phyloP scores from a whole-genome alignment of 2,113 vertebrate genomes.

The Pedionomus torquatus region DNA sequence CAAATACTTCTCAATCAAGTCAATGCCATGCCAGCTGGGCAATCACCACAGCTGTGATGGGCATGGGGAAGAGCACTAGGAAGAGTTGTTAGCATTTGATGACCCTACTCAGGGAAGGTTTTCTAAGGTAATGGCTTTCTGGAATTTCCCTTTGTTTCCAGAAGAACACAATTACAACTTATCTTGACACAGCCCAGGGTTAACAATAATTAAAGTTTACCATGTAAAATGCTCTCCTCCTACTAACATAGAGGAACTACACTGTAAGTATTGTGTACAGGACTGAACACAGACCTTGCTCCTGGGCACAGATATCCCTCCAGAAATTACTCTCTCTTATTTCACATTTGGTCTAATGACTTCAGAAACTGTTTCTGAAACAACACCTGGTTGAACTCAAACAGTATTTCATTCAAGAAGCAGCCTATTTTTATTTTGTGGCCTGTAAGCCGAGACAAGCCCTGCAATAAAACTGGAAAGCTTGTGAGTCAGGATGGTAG shows the following conservation, averaged over 20 bases:
- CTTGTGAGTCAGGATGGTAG: background rate
- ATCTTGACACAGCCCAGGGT: background rate
- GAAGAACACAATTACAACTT: background rate
- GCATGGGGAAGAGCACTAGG: background rate
- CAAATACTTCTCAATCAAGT: background rate
- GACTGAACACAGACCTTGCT: background rate
- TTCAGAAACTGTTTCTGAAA: background rate
- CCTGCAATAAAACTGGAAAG: background rate
- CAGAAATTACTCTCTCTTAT: background rate
- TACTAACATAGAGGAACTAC: background rate
- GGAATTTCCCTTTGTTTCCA: background rate
- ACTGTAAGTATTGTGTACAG: fast-evolving
- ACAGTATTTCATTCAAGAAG: background rate
- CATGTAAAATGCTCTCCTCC: background rate
- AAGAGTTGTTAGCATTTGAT: background rate
- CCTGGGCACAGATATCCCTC: background rate
- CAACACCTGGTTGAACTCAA: background rate
- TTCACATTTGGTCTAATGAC: background rate
- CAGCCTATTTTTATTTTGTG: background rate
- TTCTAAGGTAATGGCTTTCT: background rate
- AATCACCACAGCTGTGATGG: background rate
- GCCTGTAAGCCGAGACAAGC: background rate
- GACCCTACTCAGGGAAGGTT: background rate
- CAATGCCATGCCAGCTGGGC: background rate
- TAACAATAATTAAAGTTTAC: background rate